Evolutionary conservation across 2,113 vertebrate species (phyloP), one percentile per base, ranked within the genome.

Genomic region (Sporophila hypoxantha): DNA sequence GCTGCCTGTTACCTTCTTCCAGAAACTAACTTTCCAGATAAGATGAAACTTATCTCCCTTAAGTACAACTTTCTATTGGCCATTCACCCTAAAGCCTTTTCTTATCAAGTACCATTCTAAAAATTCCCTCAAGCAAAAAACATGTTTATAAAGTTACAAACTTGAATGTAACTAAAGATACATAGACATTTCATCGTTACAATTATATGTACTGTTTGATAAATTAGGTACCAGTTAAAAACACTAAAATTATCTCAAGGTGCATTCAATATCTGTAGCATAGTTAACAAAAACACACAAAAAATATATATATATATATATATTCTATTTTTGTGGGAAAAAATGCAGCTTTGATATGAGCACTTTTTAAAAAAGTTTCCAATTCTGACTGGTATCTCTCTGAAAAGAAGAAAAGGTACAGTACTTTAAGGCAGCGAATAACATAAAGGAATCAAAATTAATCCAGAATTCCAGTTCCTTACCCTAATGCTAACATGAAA

Each of bases 161-260:
- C 96, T 93, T 95, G 94, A 96, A 96, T 96, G 96, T 97, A 98
- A 97, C 97, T 97, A 97, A 98, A 97, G 97, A 97, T 97, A 97
- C 96, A 96, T 96, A 96, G 96, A 97, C 95, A 95, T 97, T 97
- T 97, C 91, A 95, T 97, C 97, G 96, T 97, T 97, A 97, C 96
- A 97, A 90, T 97, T 97, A 95, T 93, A 97, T 96, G 97, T 97
- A 97, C 96, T 95, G 96, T 91, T 96, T 85, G 96, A 97, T 98
- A 98, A 98, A 98, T 98, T 98, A 98, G 95, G 96, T 97, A 98
- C 96, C 97, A 96, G 97, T 97, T 98, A 97, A 97, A 97, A 97
- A 97, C 97, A 97, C 97, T 97, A 97, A 95, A 97, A 97, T 97
- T 96, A 97, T 96, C 95, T 97, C 96, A 97, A 97, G 97, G 97